phyloP scores from a whole-genome alignment of 1,140 invertebrate genomes.

The Ladona fulva region DNA sequence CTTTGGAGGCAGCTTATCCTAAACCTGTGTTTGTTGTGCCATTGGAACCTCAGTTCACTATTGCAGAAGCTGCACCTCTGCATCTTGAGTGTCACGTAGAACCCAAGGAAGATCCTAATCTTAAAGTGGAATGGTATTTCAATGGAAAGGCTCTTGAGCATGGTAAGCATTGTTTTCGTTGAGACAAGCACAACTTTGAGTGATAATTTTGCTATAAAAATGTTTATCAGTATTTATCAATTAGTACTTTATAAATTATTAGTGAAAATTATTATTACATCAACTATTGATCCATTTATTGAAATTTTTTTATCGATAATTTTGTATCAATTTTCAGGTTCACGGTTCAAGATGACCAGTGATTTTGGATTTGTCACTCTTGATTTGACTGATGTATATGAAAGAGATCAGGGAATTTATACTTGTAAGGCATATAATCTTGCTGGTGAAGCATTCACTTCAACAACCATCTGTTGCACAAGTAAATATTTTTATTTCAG shows the following conservation, averaged over 20 bases:
- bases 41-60: slow-evolving; percentile 65
- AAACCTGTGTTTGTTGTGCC: slow-evolving; percentile 84
- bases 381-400: slow-evolving; percentile 79
- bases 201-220: no score
- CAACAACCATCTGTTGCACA: slow-evolving; percentile 72
- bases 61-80: slow-evolving; percentile 83
- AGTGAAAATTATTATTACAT: no score
- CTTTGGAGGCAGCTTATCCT: slow-evolving; percentile 64
- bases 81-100: slow-evolving; percentile 90
- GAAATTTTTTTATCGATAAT: no score
- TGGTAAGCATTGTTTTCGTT: slow-evolving; percentile 35
- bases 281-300: no score
- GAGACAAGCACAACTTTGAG: no score
- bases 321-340: slow-evolving; percentile 30
- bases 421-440: slow-evolving; percentile 82
- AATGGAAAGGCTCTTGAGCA: slow-evolving; percentile 80
- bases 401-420: slow-evolving; percentile 90
- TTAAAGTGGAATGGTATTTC: slow-evolving; percentile 91
- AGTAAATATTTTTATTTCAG: slow-evolving; percentile 24
- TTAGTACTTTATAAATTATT: no score
- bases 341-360: slow-evolving; percentile 75
- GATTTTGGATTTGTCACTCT: slow-evolving; percentile 91
- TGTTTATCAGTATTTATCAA: no score
- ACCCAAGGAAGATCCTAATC: slow-evolving; percentile 91
- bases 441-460: slow-evolving; percentile 82